phyloP scores from a whole-genome alignment of 2,797 vertebrate species.

The Gila robusta region DNA sequence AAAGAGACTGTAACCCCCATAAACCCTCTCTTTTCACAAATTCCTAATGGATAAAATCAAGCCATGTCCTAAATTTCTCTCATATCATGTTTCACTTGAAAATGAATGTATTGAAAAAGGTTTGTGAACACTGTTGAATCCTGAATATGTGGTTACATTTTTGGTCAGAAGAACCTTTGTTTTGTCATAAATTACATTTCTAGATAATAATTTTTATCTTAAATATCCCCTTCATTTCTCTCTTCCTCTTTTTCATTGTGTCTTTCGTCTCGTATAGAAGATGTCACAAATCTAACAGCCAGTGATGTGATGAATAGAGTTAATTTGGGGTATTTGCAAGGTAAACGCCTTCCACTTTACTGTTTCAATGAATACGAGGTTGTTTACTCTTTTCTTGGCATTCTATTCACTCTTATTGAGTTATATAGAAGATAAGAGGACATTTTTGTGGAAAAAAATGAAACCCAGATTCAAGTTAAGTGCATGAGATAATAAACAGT shows the following conservation, averaged over 20 bases:
- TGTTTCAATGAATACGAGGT: neutral
- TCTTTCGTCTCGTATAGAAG: conserved; percentile 79
- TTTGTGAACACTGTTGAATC: neutral
- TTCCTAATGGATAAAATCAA: conserved; percentile 7
- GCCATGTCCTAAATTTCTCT: neutral
- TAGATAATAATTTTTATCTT: neutral
- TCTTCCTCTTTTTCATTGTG: conserved; percentile 53
- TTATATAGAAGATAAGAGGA: neutral
- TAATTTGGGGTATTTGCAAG: conserved; percentile 97
- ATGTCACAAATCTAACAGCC: conserved; percentile 95
- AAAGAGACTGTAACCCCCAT: neutral
- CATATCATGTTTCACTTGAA: conserved; percentile 11
- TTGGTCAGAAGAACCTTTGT: neutral
- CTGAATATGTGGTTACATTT: neutral
- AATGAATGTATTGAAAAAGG: neutral
- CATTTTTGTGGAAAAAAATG: neutral
- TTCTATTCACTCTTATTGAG: neutral
- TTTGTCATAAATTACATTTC: neutral
- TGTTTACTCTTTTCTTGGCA: neutral
- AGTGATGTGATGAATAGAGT: conserved; percentile 99
- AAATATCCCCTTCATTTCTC: conserved; percentile 58
- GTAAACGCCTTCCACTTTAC: conserved; percentile 72
- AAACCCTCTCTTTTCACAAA: neutral
- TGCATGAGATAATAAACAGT: neutral
- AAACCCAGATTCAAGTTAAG: neutral